phyloP scores from a whole-genome alignment of 2,888 invertebrate genomes.

The Meiosimyza decipiens region DNA sequence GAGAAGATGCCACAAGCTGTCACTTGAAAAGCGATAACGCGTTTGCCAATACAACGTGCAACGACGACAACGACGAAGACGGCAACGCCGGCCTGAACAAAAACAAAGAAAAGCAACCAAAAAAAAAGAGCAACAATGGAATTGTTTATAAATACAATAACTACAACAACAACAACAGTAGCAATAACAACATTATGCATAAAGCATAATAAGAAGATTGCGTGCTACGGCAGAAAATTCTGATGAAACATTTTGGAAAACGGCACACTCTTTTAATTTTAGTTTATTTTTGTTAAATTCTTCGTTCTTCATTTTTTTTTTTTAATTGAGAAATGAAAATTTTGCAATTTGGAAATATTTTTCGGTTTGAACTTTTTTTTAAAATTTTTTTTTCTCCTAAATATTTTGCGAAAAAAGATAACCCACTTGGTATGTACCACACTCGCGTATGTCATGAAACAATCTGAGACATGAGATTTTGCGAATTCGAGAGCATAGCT shows the following conservation, averaged over 20 bases:
- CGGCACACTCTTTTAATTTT: neutral
- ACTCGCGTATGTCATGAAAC: slow-evolving; percentile 49
- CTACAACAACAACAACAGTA: slow-evolving; percentile 9
- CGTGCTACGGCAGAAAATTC: neutral
- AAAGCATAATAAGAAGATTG: neutral
- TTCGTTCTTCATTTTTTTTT: slow-evolving; percentile 22
- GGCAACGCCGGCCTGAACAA: no score
- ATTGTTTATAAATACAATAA: neutral
- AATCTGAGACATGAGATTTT: slow-evolving; percentile 41
- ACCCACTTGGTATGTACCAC: slow-evolving; percentile 41
- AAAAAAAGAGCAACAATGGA: neutral
- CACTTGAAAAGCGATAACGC: slow-evolving; percentile 9
- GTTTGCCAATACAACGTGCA: no score
- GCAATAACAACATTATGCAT: neutral
- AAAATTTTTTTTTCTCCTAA: slow-evolving; percentile 2
- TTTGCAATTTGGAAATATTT: neutral
- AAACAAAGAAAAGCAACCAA: neutral
- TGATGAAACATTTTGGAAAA: neutral
- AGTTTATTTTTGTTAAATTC: slow-evolving; percentile 1
- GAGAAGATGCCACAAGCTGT: neutral
- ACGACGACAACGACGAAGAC: no score
- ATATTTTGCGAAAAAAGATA: neutral
- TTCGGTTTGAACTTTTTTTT: neutral
- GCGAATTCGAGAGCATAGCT: slow-evolving; percentile 9
- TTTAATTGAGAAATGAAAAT: neutral